Evolutionary conservation across 1,140 invertebrate species (phyloP), one percentile per base, ranked within the genome.

Genomic region (Aphelinus certus): DNA sequence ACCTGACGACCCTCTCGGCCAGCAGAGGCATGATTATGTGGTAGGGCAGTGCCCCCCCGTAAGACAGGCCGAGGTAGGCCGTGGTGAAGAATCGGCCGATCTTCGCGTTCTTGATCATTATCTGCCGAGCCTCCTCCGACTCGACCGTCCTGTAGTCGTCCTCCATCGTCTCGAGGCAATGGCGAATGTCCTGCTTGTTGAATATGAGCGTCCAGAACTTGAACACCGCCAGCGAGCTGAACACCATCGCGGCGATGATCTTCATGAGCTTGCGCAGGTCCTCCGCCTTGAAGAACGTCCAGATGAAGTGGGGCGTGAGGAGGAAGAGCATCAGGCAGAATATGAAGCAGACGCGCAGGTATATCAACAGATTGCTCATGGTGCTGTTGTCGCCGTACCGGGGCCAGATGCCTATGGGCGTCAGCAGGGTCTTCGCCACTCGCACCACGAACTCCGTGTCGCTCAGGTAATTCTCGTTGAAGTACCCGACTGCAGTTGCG

Each of bases 181-280:
- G 77, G 47, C 77, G 71, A 1, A 87, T 81, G 0, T 81, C 76
- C 4, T 80, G 68, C 43, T 82, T 85, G 5, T 85, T 84, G 1
- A 85, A 77, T 3, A 87, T 83, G 49, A 87, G 71, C 1, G 82
- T 82, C 81, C 82, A 86, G 67, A 86, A 87, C 68, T 86, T 87
- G 1, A 86, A 79, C 0, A 87, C 71, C 3, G 82, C 84, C 26
- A 87, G 69, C 45, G 82, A 77, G 5, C 82, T 85, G 57, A 87
- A 87, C 1, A 87, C 81, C 62, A 85, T 77, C 4, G 83, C 72
- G 1, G 82, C 86, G 10, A 86, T 83, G 7, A 87, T 80, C 66
- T 87, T 86, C 84, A 86, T 87, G 7, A 85, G 73, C 51, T 78
- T 82, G 1, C 67, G 80, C 48, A 87, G 79, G 64, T 86, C 79